Conservation (phyloP, 1,140 invertebrate genomes). For the Metaphire vulgaris region DNA sequence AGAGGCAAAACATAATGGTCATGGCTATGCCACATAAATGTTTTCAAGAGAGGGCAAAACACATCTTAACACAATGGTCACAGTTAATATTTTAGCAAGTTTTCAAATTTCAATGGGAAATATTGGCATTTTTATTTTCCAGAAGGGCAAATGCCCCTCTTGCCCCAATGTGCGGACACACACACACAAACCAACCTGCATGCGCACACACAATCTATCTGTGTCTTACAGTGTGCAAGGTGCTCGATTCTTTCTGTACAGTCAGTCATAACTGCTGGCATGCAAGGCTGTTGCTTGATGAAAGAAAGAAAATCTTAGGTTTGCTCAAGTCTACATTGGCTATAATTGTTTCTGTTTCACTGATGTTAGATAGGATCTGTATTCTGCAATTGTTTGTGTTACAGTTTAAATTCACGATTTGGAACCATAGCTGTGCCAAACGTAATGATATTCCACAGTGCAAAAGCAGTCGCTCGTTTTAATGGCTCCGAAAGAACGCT, state of each 20-base stretch:
- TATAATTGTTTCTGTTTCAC: no score
- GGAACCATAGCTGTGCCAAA: constrained; percentile 90
- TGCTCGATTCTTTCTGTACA: not conserved
- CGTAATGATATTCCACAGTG: constrained; percentile 85
- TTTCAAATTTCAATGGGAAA: no score
- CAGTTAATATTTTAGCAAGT: no score
- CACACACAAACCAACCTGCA: no score
- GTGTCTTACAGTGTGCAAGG: not conserved
- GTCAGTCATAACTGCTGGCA: not conserved
- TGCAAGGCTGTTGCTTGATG: not conserved
- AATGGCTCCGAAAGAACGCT: constrained; percentile 76
- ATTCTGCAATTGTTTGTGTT: constrained; percentile 27
- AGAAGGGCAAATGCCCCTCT: no score
- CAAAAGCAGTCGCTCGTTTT: constrained; percentile 74
- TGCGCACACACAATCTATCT: not conserved
- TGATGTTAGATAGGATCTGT: no score
- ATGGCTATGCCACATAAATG: no score
- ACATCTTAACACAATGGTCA: no score
- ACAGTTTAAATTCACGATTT: constrained; percentile 74
- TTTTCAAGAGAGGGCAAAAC: no score
- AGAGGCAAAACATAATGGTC: not conserved
- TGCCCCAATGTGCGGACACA: no score
- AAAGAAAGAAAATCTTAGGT: not conserved
- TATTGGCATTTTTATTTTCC: no score
- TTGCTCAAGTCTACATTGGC: no score